Conservation (phyloP, 30 jellyfish, hydroid and myxozoan genomes). For the Turritopsis rubra region DNA sequence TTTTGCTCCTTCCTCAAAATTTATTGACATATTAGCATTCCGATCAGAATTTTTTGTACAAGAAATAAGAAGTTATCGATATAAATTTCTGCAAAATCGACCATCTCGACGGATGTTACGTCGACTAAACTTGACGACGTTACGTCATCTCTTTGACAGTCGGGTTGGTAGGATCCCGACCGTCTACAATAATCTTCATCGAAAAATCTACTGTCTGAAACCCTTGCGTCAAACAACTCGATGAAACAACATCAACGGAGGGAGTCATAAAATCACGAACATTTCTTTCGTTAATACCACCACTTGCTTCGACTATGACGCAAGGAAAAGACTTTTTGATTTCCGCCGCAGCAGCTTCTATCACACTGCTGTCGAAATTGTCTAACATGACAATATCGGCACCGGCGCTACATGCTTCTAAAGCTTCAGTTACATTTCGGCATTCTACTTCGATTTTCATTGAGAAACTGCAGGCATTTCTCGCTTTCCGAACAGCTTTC, state of each 20-base stretch:
- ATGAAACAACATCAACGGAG: slow-evolving; percentile 58
- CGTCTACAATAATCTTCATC: slow-evolving; percentile 59
- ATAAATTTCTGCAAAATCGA: not conserved
- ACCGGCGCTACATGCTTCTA: slow-evolving; percentile 60
- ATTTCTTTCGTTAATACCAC: slow-evolving; percentile 48
- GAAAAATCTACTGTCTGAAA: slow-evolving; percentile 73
- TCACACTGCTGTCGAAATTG: slow-evolving; percentile 45
- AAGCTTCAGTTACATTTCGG: slow-evolving; percentile 59
- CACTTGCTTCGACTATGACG: slow-evolving; percentile 68
- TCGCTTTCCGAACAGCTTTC: slow-evolving; percentile 61
- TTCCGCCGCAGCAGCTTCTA: slow-evolving; percentile 47
- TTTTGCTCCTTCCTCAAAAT: not conserved
- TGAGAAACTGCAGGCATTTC: slow-evolving; percentile 72
- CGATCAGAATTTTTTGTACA: too few species aligned
- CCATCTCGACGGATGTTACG: not conserved
- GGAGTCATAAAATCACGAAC: slow-evolving; percentile 56
- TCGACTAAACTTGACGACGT: not conserved
- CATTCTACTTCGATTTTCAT: slow-evolving; percentile 84
- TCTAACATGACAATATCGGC: slow-evolving; percentile 84
- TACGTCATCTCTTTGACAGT: slow-evolving; percentile 3
- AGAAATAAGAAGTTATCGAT: too few species aligned
- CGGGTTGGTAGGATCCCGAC: slow-evolving; percentile 56
- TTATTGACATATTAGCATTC: too few species aligned
- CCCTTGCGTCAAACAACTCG: slow-evolving; percentile 72
- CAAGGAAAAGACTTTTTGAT: slow-evolving; percentile 35